Conservation (phyloP, 1,140 invertebrate species). For the Ladona fulva region DNA sequence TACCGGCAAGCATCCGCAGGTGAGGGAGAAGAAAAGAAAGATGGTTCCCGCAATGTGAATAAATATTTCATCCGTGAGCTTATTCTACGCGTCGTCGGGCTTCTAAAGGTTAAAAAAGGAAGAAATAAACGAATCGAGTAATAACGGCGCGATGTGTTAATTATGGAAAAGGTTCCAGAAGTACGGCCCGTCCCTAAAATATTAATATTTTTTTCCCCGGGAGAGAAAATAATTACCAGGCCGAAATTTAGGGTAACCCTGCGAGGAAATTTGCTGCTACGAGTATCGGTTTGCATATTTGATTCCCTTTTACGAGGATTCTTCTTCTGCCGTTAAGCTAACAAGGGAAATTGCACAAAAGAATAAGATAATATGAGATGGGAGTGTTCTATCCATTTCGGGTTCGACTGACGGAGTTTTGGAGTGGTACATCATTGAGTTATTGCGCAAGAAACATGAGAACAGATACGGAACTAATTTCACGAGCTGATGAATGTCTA, state of each 20-base stretch:
- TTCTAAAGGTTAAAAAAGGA: not conserved
- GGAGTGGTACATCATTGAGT: too few relatives aligned
- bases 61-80: not conserved
- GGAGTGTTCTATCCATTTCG: too few relatives aligned
- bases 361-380: too few relatives aligned
- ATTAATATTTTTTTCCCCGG: not conserved
- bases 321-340: too few relatives aligned
- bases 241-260: not conserved
- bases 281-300: too few relatives aligned
- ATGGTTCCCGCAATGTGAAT: not conserved
- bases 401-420: too few relatives aligned
- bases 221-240: not conserved
- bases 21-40: constrained; percentile 1
- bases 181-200: not conserved
- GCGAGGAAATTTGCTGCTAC: too few relatives aligned
- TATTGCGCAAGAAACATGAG: too few relatives aligned
- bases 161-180: not conserved
- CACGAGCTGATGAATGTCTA: too few relatives aligned
- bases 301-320: too few relatives aligned
- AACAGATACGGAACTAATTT: too few relatives aligned
- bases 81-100: not conserved
- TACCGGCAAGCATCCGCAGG: not conserved
- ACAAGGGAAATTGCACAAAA: too few relatives aligned
- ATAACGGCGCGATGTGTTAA: not conserved
- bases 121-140: not conserved